Evolutionary conservation across 2,797 vertebrate genomes (phyloP).

Genomic region (Momotus momota): DNA sequence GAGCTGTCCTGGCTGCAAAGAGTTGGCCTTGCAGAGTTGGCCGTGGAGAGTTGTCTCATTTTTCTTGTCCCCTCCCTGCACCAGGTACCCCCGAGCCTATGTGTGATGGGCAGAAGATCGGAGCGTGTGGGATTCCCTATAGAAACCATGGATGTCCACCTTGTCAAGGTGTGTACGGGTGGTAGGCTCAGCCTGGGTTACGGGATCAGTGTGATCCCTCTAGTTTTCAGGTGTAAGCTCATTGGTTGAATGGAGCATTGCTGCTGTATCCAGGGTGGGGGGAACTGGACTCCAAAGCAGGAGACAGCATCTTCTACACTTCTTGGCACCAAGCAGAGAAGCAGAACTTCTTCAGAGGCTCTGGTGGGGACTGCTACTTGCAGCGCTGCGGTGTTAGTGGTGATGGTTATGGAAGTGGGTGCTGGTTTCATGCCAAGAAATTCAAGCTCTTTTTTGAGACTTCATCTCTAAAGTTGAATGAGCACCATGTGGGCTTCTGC

Average conservation of each 20-base stretch:
- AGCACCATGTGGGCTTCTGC: neutral
- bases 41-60: neutral
- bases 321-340: neutral
- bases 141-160: accelerated
- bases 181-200: neutral
- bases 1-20: neutral
- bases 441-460: neutral
- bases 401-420: neutral
- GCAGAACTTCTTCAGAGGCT: neutral
- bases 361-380: neutral
- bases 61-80: neutral
- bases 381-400: neutral
- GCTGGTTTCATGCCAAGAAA: neutral
- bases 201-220: neutral
- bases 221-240: accelerated
- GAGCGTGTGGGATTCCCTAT: accelerated
- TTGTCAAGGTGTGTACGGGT: neutral
- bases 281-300: accelerated
- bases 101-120: accelerated
- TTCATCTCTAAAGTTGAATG: neutral
- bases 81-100: too few relatives aligned
- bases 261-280: neutral
- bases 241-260: accelerated
- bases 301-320: neutral
- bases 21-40: too few relatives aligned